These are phyloP conservation scores for Betta splendens DNA, from an alignment of 2,797 vertebrate genomes.

Conservation along the genomic window DNA sequence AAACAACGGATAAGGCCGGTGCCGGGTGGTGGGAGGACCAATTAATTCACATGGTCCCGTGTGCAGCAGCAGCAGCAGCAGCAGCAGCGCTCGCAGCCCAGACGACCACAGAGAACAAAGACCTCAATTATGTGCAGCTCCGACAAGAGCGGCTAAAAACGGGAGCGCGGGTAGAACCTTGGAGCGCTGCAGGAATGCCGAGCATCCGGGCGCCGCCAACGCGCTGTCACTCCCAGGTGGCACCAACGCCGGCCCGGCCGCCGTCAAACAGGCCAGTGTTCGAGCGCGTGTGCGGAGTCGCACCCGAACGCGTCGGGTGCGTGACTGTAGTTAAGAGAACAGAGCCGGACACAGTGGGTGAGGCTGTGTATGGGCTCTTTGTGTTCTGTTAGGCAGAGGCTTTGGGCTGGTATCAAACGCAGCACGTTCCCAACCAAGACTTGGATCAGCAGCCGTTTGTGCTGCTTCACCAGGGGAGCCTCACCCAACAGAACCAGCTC, in stretches of 20 bases:
- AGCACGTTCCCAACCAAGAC: not conserved
- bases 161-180: conserved; percentile 67
- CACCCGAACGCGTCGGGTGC: conserved; percentile 59
- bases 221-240: conserved; percentile 64
- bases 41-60: conserved; percentile 51
- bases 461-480: conserved; percentile 6
- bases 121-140: conserved; percentile 75
- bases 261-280: conserved; percentile 71
- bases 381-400: too few species aligned
- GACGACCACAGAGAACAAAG: conserved; percentile 73
- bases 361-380: conserved; percentile 42
- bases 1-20: conserved; percentile 51
- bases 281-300: conserved; percentile 56
- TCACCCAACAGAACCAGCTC: conserved; percentile 30
- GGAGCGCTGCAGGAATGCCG: conserved; percentile 72
- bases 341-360: conserved; percentile 33
- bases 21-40: conserved; percentile 20
- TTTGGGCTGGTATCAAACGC: too few species aligned
- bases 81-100: conserved; percentile 46
- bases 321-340: conserved; percentile 48
- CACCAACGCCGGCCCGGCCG: conserved; percentile 39
- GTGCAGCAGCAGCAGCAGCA: conserved; percentile 35
- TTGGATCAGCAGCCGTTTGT: too few species aligned
- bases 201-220: conserved; percentile 59
- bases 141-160: conserved; percentile 77